Conservation (phyloP, 2,888 invertebrate species). For the Myopa tessellatipennis region DNA sequence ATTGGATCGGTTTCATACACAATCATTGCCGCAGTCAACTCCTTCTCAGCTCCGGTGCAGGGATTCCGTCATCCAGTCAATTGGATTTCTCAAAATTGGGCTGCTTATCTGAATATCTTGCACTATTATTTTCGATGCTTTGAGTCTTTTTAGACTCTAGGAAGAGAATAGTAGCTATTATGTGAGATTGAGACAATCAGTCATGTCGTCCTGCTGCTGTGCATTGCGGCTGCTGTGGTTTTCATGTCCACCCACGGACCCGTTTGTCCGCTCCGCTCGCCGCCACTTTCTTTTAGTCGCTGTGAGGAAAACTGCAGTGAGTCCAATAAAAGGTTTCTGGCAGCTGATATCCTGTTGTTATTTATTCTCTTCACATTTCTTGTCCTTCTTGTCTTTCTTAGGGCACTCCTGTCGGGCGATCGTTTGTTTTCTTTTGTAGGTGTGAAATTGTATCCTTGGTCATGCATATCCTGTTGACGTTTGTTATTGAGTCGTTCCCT, state of each 20-base stretch:
- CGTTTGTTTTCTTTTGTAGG: slow-evolving; percentile 53
- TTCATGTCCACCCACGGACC: slow-evolving; percentile 29
- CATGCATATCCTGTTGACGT: slow-evolving; percentile 64
- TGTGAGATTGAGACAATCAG: slow-evolving; percentile 14
- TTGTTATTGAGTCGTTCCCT: slow-evolving; percentile 39
- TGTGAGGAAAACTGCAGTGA: background rate
- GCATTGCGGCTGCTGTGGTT: slow-evolving; percentile 32
- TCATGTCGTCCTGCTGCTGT: slow-evolving; percentile 12
- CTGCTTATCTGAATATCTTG: background rate
- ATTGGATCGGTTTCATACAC: too few relatives aligned
- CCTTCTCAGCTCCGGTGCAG: background rate
- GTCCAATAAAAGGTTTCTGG: background rate
- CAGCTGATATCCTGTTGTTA: slow-evolving; percentile 32
- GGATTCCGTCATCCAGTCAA: background rate
- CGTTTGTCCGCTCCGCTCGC: slow-evolving; percentile 1
- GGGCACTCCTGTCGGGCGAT: background rate
- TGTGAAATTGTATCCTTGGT: slow-evolving; percentile 61
- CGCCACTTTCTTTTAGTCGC: background rate
- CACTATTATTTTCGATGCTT: background rate
- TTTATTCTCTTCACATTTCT: background rate
- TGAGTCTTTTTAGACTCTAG: background rate
- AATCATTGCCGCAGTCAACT: background rate
- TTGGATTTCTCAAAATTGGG: background rate
- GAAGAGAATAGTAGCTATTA: background rate
- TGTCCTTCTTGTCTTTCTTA: slow-evolving; percentile 7